phyloP scores from a whole-genome alignment of 2,888 invertebrate genomes.

The Stenoptilia bipunctidactyla region DNA sequence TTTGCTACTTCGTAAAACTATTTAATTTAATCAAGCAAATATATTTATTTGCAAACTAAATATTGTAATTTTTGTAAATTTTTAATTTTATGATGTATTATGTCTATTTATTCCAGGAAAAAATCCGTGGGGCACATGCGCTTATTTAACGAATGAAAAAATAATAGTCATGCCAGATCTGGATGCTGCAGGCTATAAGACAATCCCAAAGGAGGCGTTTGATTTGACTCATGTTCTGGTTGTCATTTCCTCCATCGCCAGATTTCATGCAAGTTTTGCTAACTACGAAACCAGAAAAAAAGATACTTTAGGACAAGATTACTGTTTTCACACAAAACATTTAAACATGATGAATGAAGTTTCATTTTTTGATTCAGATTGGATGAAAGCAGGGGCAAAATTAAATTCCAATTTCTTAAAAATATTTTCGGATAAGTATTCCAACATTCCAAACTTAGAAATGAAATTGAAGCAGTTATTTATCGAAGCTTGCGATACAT shows the following conservation, averaged over 20 bases:
- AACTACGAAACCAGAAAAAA: conserved; percentile 32
- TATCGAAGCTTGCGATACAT: conserved; percentile 29
- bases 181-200: conserved; percentile 30
- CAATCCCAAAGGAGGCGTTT: conserved; percentile 23
- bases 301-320: conserved; percentile 15
- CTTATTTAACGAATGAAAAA: conserved; percentile 33
- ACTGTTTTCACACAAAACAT: conserved; percentile 27
- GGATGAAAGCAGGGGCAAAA: conserved; percentile 36
- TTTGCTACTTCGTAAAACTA: no score
- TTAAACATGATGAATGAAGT: conserved; percentile 28
- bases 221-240: conserved; percentile 31
- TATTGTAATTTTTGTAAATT: neutral
- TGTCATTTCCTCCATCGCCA: conserved; percentile 30
- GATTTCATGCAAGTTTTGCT: conserved; percentile 44
- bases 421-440: conserved; percentile 30
- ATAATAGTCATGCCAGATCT: conserved; percentile 50
- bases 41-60: neutral
- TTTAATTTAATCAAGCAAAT: neutral
- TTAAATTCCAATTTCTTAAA: conserved; percentile 31
- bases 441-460: conserved; percentile 24
- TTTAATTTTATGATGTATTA: neutral
- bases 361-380: conserved; percentile 32
- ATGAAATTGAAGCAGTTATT: conserved; percentile 22
- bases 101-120: conserved; percentile 23
- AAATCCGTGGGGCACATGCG: conserved; percentile 34